These are phyloP conservation scores for Sandelia bainsii DNA, from an alignment of 2,797 vertebrate species.

Conservation along the genomic window DNA sequence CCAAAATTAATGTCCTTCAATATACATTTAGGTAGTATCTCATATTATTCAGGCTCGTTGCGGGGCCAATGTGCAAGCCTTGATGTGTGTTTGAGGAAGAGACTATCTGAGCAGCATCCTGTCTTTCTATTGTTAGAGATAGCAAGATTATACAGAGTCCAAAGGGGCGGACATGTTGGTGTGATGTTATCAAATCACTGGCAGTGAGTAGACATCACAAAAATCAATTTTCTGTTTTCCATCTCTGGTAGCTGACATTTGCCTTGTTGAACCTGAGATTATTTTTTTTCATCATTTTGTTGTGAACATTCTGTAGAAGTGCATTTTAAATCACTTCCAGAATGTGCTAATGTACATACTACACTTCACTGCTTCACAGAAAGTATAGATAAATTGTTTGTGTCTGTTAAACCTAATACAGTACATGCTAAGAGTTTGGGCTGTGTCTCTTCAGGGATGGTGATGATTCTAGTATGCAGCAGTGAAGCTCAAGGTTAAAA, in stretches of 20 bases:
- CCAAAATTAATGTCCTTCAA: constrained; percentile 25
- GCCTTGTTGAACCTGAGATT: not conserved
- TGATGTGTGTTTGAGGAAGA: constrained; percentile 20
- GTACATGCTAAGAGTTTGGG: not conserved
- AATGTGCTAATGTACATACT: not conserved
- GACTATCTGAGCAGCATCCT: constrained; percentile 5
- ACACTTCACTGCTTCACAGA: not conserved
- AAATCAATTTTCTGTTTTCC: not conserved
- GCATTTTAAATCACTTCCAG: not conserved
- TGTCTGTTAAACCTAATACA: not conserved
- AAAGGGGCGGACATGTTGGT: not conserved
- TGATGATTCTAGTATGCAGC: constrained; percentile 15
- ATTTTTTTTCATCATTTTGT: not conserved
- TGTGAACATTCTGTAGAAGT: not conserved
- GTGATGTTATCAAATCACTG: not conserved
- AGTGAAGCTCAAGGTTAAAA: constrained; percentile 59
- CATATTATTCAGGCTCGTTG: constrained; percentile 1
- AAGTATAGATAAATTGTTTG: constrained; percentile 3
- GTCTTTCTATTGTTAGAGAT: not conserved
- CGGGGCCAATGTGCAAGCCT: not conserved
- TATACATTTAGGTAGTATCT: constrained; percentile 32
- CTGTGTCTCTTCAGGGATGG: not conserved
- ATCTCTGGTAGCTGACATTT: not conserved
- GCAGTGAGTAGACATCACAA: not conserved
- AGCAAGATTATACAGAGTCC: not conserved